Evolutionary conservation across 92 coral and sea anemone genomes (phyloP).

Genomic region (Bergia sp.): DNA sequence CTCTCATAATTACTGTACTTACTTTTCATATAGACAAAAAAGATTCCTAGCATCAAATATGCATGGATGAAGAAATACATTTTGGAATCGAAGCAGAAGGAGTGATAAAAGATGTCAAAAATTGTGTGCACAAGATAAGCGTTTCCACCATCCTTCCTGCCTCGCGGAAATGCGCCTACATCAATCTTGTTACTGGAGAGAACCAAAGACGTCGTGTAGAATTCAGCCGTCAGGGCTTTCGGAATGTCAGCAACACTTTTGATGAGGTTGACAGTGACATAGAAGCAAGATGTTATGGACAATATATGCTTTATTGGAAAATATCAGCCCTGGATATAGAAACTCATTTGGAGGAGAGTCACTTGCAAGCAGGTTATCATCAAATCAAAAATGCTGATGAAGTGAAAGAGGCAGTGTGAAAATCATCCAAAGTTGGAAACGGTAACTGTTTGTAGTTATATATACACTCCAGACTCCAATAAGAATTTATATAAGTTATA

Average conservation of each 20-base stretch:
- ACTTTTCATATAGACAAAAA: not conserved
- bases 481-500: no score
- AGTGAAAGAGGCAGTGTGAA: not conserved
- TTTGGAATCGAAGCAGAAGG: conserved; percentile 87
- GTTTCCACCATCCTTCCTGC: conserved; percentile 76
- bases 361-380: conserved; percentile 76
- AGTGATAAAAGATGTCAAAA: conserved; percentile 75
- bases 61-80: conserved; percentile 88
- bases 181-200: conserved; percentile 89
- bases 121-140: conserved; percentile 71
- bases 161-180: conserved; percentile 70
- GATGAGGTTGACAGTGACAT: conserved; percentile 57
- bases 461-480: no score
- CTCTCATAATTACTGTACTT: not conserved
- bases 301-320: conserved; percentile 86
- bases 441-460: no score
- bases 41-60: not conserved
- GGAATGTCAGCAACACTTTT: conserved; percentile 79
- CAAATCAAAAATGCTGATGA: conserved; percentile 22
- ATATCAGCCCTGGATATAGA: conserved; percentile 78
- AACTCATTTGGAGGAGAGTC: conserved; percentile 91
- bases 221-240: conserved; percentile 78
- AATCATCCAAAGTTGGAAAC: not conserved
- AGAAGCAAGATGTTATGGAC: conserved; percentile 71
- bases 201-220: conserved; percentile 63